Conservation (phyloP, 2,888 invertebrate species). For the Acheta domesticus region DNA sequence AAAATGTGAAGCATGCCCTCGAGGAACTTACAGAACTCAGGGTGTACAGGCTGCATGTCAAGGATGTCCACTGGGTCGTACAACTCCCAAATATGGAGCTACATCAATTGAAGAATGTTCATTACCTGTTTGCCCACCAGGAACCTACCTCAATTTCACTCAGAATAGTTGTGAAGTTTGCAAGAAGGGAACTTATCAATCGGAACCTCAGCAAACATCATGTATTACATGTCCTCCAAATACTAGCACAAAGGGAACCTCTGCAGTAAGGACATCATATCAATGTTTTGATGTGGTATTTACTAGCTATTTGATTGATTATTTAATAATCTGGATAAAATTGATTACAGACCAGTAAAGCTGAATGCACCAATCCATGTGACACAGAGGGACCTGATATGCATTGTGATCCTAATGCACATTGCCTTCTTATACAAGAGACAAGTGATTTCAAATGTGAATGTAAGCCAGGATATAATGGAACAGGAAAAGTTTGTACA, state of each 20-base stretch:
- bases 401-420: constrained; percentile 83
- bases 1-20: constrained; percentile 86
- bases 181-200: constrained; percentile 85
- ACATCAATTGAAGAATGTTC: constrained; percentile 87
- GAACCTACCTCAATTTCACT: constrained; percentile 81
- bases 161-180: constrained; percentile 83
- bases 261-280: constrained; percentile 62
- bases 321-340: too few relatives aligned
- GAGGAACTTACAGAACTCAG: constrained; percentile 80
- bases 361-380: constrained; percentile 88
- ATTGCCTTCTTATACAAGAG: constrained; percentile 78
- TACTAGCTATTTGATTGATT: not conserved
- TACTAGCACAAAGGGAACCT: constrained; percentile 79
- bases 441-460: constrained; percentile 84
- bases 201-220: constrained; percentile 80
- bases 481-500: constrained; percentile 74
- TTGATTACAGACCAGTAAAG: constrained; percentile 62
- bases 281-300: not conserved
- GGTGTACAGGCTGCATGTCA: constrained; percentile 87
- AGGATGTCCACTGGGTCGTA: constrained; percentile 82
- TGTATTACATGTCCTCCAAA: constrained; percentile 87
- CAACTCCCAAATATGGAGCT: constrained; percentile 82
- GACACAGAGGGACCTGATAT: constrained; percentile 77
- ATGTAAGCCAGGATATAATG: constrained; percentile 90
- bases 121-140: constrained; percentile 79